Evolutionary conservation across 2,113 vertebrate genomes (phyloP).

Genomic region (Syrmaticus mikado): DNA sequence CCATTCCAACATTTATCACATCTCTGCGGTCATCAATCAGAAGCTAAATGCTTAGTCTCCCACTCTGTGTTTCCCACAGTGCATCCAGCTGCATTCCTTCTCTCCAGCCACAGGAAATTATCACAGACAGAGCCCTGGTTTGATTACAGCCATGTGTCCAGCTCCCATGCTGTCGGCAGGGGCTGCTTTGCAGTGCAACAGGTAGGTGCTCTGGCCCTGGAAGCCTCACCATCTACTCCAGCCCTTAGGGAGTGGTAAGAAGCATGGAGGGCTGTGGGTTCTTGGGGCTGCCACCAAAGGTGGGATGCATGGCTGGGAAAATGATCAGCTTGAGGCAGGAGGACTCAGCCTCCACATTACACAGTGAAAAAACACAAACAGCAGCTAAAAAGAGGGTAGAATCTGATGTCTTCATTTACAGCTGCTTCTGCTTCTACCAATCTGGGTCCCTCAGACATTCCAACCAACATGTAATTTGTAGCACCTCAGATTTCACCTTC

Average conservation of each 20-base stretch:
- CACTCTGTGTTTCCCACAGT: not conserved
- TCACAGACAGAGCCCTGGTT: not conserved
- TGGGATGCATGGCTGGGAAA: not conserved
- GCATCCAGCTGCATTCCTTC: not conserved
- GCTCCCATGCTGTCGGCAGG: not conserved
- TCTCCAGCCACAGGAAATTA: not conserved
- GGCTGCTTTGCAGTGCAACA: not conserved
- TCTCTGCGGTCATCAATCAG: slow-evolving; percentile 29
- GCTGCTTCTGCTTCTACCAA: not conserved
- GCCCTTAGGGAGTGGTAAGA: not conserved
- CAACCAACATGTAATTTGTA: not conserved
- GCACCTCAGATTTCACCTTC: not conserved
- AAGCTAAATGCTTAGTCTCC: slow-evolving; percentile 5
- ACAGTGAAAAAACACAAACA: not conserved
- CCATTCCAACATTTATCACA: slow-evolving; percentile 41
- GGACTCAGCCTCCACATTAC: accelerated
- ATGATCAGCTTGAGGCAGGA: not conserved
- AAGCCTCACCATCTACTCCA: accelerated
- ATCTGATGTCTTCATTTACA: not conserved
- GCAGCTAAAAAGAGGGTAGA: not conserved
- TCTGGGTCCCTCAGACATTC: not conserved
- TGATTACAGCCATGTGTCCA: accelerated
- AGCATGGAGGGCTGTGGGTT: not conserved
- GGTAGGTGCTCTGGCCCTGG: not conserved
- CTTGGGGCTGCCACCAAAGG: not conserved